Conservation (phyloP, 2,797 vertebrate species). For the Gymnothorax javanicus region DNA sequence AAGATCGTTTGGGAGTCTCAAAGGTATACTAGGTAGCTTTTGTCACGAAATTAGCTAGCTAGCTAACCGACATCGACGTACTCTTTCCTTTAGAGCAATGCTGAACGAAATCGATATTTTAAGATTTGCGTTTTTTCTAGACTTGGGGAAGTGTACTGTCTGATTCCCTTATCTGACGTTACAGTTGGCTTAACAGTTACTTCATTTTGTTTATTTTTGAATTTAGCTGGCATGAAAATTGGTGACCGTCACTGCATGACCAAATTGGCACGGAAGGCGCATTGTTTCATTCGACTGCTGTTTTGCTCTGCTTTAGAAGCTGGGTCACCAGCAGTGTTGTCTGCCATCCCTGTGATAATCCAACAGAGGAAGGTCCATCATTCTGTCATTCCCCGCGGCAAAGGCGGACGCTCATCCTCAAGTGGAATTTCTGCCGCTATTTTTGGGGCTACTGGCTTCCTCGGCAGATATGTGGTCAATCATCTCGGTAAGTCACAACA, state of each 20-base stretch:
- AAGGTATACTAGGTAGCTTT: no score
- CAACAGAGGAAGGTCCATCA: conserved; percentile 83
- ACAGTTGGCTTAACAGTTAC: neutral
- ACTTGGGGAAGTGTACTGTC: neutral
- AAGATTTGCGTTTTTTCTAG: neutral
- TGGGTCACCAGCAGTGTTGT: conserved; percentile 61
- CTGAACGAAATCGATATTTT: neutral
- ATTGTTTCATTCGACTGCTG: neutral
- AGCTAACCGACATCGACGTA: no score
- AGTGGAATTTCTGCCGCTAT: conserved; percentile 92
- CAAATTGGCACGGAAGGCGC: neutral
- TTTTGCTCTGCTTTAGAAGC: conserved; percentile 61
- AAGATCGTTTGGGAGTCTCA: no score
- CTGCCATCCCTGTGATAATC: conserved; percentile 58
- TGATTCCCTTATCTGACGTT: neutral
- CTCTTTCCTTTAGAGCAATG: no score
- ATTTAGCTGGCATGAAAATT: neutral
- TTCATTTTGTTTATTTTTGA: neutral
- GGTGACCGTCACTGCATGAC: neutral
- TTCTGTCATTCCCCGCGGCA: conserved; percentile 82
- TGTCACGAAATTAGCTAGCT: no score
- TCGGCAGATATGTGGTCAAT: conserved; percentile 90
- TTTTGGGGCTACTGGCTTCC: conserved; percentile 92
- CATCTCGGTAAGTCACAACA: conserved; percentile 80
- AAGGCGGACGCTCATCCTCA: conserved; percentile 88